A percentile compares a stretch with the other conserved stretches of the same genome.
Evolutionary conservation across 2,888 invertebrate species (phyloP).

Genomic region (Apodemia zela): DNA sequence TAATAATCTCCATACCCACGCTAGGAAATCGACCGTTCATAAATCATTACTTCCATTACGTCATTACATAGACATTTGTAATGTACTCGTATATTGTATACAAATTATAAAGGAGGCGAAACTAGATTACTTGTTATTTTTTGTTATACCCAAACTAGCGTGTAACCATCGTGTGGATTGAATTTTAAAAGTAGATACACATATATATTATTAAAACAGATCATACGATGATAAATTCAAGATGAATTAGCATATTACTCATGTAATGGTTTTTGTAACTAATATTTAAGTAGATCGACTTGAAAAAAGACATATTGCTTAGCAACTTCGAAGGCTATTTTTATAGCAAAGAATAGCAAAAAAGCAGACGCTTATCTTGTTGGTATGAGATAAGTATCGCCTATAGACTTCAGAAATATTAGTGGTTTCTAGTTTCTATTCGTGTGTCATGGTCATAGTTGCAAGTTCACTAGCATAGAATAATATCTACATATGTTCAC

Average conservation of each 20-base stretch:
- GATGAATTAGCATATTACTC: constrained; percentile 1
- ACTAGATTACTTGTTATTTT: neutral
- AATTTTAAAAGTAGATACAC: neutral
- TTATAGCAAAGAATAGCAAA: neutral
- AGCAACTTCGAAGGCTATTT: neutral
- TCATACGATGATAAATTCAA: neutral
- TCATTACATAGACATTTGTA: no score
- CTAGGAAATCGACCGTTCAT: no score
- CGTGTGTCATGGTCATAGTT: no score
- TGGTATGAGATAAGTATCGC: no score
- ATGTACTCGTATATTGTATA: no score
- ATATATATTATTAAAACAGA: neutral
- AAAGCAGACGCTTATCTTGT: no score
- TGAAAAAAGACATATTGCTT: neutral
- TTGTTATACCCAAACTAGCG: neutral
- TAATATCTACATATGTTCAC: no score
- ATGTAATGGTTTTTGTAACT: neutral
- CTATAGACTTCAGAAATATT: no score
- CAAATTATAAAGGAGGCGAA: constrained; percentile 3
- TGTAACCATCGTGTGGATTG: neutral
- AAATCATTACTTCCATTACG: no score
- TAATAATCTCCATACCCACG: no score
- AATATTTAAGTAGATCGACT: neutral
- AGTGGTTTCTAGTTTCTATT: no score
- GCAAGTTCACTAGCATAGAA: no score